Base-by-base conservation (phyloP, 2,113 vertebrate species). In the Silurus meridionalis region DNA sequence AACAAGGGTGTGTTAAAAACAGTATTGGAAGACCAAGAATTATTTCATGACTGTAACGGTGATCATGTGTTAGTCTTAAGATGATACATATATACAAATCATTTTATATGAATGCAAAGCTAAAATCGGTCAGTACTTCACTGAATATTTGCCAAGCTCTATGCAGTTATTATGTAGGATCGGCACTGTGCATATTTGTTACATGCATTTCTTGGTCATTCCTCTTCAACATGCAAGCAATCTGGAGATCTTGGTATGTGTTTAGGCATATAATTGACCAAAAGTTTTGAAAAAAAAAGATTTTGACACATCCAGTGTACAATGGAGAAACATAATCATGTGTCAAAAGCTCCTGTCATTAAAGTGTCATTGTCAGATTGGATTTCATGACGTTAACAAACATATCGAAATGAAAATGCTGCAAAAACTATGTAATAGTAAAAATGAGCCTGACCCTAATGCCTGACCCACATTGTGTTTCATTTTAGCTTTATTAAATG, bases 381-480 rank as follows among this genome's bases (percentile, higher is more conserved):
- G 90, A 92, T 92, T 90, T 92, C 87, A 85, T 71, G 66, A 81
- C 90, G 90, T 90, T 88, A 77, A 90, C 88, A 37, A 91, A 92
- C 93, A 95, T 94, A 94, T 95, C 93, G 93, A 93, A 90, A 92
- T 89, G 87, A 89, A 85, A 90, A 94, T 94, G 92, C 93, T 94
- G 93, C 92, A 93, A 87, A 92, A 90, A 67, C 5, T 80, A 55
- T 81, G 86, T 85, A 69, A 84, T 80, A 85, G 85, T 89, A 88
- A 85, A 83, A 78, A 80, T 88, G 85, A 85, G 79, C 83, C 80
- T 37, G 37, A 80, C 9, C 37, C 79, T 84, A 84, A 86, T 85
- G 87, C 86, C 83, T 74, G 86, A 88, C 15, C 80, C 63, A 84
- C 75, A 46, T 21, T 17, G 64, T 63, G 50, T 82, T 80, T 53